Base-by-base conservation (phyloP, 1,140 invertebrate genomes). In the Trigoniulus corallinus region DNA sequence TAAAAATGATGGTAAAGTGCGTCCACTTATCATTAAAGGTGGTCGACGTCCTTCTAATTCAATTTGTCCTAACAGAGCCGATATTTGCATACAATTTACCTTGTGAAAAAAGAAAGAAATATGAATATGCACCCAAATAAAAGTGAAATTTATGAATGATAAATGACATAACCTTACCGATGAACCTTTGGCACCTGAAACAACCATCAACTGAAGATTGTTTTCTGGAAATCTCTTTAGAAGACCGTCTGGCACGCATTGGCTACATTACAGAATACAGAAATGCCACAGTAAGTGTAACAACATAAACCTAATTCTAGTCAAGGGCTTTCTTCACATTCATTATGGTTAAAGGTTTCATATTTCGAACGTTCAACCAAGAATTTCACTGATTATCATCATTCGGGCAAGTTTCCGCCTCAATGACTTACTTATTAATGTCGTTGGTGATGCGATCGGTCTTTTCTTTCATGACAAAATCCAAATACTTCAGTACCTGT, bases 61-160 rank as follows among this genome's bases (percentile, higher is more conserved):
- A 63, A 98, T 98, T 72, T 98, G 95, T 10, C 94, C 95, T 1
- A 98, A 71, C 13, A 93, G 70, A 68, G 91, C 94, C 0, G 92
- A 96, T 59, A 98, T 98, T 65, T 98, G 92, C 82, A 93, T 89
- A 59, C 86, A 87, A 64, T 98, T 97, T 0, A 96, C 91, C 57
- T 70, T 7, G 18, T 10, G 4, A 44, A 20, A 21, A 24, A 20
- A 20, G 51, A 10, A 42, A 23, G 24, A 29, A 43, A 41, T n/a
- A 45, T 26, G 25, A 34, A 34, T 34, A 7, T n/a, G n/a, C n/a
- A n/a, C 7, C 29, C 15, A 34, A 34, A 23, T 50, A 37, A 7
- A 18, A 15, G 15, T 10, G 21, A 27, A 42, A 53, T 23, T 24
- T 27, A 44, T 44, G 1, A 2, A 44, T 3, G 37, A 45, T 25